phyloP scores from a whole-genome alignment of 2,113 vertebrate species.

The Capreolus pygargus region DNA sequence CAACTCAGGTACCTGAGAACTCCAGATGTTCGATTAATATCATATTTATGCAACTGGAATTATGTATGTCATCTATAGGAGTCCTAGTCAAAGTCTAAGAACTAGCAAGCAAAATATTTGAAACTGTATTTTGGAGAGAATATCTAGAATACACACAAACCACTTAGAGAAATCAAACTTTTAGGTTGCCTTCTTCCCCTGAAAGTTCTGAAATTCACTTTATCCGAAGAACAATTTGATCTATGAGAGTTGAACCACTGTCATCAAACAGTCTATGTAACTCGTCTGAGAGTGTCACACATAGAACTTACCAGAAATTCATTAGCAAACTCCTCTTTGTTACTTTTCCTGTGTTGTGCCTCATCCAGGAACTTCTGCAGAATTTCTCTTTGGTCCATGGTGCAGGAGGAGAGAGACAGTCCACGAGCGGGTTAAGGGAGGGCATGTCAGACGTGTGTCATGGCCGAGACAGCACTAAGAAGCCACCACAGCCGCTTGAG shows the following conservation, averaged over 20 bases:
- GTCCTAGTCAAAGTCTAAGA: neutral
- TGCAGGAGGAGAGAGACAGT: slow-evolving; percentile 3
- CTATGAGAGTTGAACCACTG: neutral
- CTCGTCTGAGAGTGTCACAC: neutral
- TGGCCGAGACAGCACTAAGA: slow-evolving; percentile 55
- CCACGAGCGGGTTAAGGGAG: slow-evolving; percentile 14
- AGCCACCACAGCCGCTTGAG: slow-evolving; percentile 44
- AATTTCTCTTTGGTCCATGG: slow-evolving; percentile 83
- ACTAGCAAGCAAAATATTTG: neutral
- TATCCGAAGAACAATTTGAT: neutral
- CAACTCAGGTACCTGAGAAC: neutral
- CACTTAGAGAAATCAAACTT: neutral
- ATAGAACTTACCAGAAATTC: slow-evolving; percentile 84
- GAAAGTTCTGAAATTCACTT: neutral
- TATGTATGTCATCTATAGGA: neutral
- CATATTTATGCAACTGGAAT: neutral
- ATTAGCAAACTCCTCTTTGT: slow-evolving; percentile 69
- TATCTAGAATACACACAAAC: neutral
- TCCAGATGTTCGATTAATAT: neutral
- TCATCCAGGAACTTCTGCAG: slow-evolving; percentile 79
- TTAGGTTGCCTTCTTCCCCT: neutral
- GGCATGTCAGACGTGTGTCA: slow-evolving; percentile 77
- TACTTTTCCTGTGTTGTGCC: slow-evolving; percentile 74
- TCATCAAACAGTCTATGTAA: rapidly evolving
- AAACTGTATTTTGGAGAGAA: neutral